Conservation (phyloP, 2,888 invertebrate species). For the Epistrophella euchroma region DNA sequence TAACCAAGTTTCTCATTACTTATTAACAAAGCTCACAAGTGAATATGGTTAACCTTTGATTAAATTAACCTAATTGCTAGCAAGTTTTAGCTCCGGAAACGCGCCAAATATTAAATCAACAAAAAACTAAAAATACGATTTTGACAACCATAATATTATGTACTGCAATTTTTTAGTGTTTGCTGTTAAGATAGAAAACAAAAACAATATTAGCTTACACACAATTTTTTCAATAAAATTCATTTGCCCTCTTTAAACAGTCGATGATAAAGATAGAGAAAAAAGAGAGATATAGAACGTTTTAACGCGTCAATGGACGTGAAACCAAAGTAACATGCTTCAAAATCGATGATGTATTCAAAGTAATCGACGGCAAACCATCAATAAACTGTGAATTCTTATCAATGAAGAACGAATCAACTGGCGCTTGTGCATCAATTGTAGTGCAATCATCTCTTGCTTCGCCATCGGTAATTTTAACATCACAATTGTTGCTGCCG, state of each 20-base stretch:
- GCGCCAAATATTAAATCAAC: slow-evolving; percentile 3
- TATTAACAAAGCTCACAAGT: background rate
- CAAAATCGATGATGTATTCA: slow-evolving; percentile 79
- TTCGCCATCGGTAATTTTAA: slow-evolving; percentile 50
- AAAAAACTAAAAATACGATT: background rate
- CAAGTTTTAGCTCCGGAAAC: background rate
- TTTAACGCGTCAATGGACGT: slow-evolving; percentile 80
- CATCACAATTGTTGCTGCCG: slow-evolving; percentile 30
- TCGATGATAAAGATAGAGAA: background rate
- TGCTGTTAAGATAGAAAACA: slow-evolving; percentile 47
- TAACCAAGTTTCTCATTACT: background rate
- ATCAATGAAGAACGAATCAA: slow-evolving; percentile 78
- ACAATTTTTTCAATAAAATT: slow-evolving; percentile 16
- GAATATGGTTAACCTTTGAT: background rate
- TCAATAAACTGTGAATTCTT: slow-evolving; percentile 77
- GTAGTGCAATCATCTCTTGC: slow-evolving; percentile 47
- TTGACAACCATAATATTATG: slow-evolving; percentile 13
- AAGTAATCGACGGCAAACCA: slow-evolving; percentile 70
- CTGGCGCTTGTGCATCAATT: slow-evolving; percentile 59
- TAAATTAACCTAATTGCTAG: background rate
- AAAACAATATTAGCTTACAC: slow-evolving; percentile 30
- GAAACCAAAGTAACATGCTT: slow-evolving; percentile 80
- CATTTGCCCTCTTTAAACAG: slow-evolving; percentile 11
- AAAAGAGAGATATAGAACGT: slow-evolving; percentile 22
- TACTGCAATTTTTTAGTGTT: slow-evolving; percentile 4